Evolutionary conservation across 2,113 vertebrate genomes (phyloP), one percentile per base, ranked within the genome.

Genomic region (Hymenochirus boettgeri): DNA sequence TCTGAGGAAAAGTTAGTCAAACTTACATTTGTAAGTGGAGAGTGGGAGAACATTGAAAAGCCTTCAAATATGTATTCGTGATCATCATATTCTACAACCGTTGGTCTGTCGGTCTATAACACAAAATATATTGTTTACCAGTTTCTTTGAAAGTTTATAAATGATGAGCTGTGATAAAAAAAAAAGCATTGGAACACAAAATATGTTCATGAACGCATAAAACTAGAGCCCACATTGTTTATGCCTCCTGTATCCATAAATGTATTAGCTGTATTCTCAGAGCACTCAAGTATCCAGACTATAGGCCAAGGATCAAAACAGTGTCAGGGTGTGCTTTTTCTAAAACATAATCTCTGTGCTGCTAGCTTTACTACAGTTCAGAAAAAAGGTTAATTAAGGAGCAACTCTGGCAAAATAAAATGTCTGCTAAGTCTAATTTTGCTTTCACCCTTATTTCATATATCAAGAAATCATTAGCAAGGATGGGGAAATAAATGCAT

Each of bases 61-160:
- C 96, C 96, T 81, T 99, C 96, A 63, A 99, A 99, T 77, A 99
- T 93, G 69, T 99, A 99, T 72, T 99, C 96, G 2, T 99, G 96
- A 78, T 99, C 96, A 37, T 99, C 96, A 24, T 98, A 99, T 71
- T 99, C 96, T 55, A 99, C 90, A 73, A 98, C 96, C 2, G 96
- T 99, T 11, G 96, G 96, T 63, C 96, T 76, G 79, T 99, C 96
- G 0, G 96, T 99, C 96, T 99, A 76, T 53, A 79, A 80, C 70
- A 66, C 61, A 33, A 33, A 33, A 11, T 33, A 33, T 11, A 33
- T 33, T 33, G 11, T 33, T 33, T 33, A 9, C 31, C 11, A 33
- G 31, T 33, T 33, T 2, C 11, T 33, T 9, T 33, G 31, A 33
- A 33, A 33, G 11, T 33, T 11, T 33, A 9, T 33, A n/a, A n/a